A percentile compares a stretch with the other conserved stretches of the same genome.
Evolutionary conservation across 2,113 vertebrate species (phyloP).

Genomic region (Mormoops blainvillei): DNA sequence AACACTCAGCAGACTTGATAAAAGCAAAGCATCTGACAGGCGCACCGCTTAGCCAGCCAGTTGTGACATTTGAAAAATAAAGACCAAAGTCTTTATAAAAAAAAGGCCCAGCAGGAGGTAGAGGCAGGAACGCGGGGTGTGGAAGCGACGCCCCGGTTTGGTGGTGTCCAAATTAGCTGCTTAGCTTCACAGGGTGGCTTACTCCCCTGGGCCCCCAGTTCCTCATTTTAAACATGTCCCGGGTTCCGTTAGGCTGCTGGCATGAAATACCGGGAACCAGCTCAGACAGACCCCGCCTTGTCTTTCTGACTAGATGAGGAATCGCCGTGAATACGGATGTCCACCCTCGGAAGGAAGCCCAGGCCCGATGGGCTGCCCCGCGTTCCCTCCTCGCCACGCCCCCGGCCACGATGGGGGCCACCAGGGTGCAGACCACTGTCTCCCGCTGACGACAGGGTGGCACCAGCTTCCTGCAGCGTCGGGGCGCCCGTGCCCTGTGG

Average conservation of each 20-base stretch:
- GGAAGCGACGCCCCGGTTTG: accelerated
- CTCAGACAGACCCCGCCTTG: accelerated
- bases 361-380: accelerated
- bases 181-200: accelerated
- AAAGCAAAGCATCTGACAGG: neutral
- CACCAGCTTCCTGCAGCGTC: accelerated
- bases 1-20: neutral
- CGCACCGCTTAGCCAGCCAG: neutral
- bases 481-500: accelerated
- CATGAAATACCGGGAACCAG: no score
- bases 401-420: accelerated
- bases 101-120: neutral
- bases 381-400: accelerated
- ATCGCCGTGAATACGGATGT: accelerated
- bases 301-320: neutral
- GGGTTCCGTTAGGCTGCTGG: accelerated
- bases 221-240: neutral
- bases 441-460: accelerated
- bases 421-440: accelerated
- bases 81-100: neutral
- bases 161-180: no score
- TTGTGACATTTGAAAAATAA: neutral
- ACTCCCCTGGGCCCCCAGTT: neutral
- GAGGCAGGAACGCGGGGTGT: neutral
- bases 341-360: accelerated